Evolutionary conservation across 2,113 vertebrate genomes (phyloP), one percentile per base, ranked within the genome.

Genomic region (Ornithorhynchus anatinus): DNA sequence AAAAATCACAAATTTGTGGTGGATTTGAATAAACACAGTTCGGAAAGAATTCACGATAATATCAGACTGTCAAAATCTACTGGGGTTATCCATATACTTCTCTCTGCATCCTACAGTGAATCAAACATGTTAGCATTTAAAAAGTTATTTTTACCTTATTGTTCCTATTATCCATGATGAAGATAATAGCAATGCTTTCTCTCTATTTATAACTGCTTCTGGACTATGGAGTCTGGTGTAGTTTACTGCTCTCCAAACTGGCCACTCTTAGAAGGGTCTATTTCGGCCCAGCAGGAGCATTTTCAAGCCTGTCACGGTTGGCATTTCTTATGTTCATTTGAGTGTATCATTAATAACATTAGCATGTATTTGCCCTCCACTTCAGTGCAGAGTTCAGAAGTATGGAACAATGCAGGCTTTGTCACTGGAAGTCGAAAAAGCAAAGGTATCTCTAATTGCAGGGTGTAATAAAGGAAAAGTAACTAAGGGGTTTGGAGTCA

Each of bases 11-110:
- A 70, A 37, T 19, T 27, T 0, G 0, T 47, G 71, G 33, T 65
- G 77, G 45, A 33, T 45, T 3, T 80, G 52, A 36, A 33, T 25
- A 32, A 59, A 33, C 52, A 51, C 59, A 63, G 59, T 66, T 59
- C 35, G 66, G 33, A 62, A 59, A 29, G 25, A 23, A 74, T 59
- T 53, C 59, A 45, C 45, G 66, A 71, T 6, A 48, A 47, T 47
- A 69, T 61, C 43, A 59, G 80, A 64, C 44, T n/a, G 11, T 60
- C 17, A n/a, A 42, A 58, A 39, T 53, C 33, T 59, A 74, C 29
- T 23, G 37, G 43, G 6, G 15, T 45, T n/a, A n/a, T 5, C 43
- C 25, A 23, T 45, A 23, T 23, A 23, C 10, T 13, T 45, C 10
- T 12, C 15, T n/a, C 14, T 20, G 43, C 25, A 44, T 44, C 42